Percentiles rank a stretch among this genome's conserved stretches.
Evolutionary conservation across 2,113 vertebrate genomes (phyloP).

Genomic region (Callorhinus ursinus): DNA sequence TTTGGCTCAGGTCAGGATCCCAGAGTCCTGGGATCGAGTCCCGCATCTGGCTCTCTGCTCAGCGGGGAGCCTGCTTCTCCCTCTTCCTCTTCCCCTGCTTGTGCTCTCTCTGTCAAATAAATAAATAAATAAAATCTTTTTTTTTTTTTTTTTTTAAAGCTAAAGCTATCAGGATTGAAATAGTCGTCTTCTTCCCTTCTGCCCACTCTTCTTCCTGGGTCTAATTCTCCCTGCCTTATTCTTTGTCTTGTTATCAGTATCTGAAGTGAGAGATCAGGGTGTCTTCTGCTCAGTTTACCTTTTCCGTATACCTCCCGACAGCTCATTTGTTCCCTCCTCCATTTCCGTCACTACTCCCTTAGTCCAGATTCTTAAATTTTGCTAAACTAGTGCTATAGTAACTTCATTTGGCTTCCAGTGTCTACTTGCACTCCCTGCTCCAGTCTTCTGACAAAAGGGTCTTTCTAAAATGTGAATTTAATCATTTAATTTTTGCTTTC

Average conservation of each 20-base stretch:
- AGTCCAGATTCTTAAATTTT: neutral
- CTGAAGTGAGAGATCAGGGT: neutral
- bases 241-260: neutral
- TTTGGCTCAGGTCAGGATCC: neutral
- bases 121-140: too few relatives aligned
- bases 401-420: neutral
- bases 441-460: constrained; percentile 5
- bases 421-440: neutral
- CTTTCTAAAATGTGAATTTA: neutral
- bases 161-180: neutral
- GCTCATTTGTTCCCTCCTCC: neutral
- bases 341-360: neutral
- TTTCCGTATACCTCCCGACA: neutral
- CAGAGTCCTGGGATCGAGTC: neutral
- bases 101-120: too few relatives aligned
- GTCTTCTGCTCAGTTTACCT: neutral
- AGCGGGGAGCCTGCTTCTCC: neutral
- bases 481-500: constrained; percentile 29
- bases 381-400: neutral
- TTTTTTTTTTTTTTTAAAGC: neutral
- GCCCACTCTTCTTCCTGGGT: neutral
- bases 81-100: too few relatives aligned
- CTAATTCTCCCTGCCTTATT: neutral
- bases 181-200: neutral
- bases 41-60: neutral